phyloP scores from a whole-genome alignment of 2,888 invertebrate species.

The Agrilus mali region DNA sequence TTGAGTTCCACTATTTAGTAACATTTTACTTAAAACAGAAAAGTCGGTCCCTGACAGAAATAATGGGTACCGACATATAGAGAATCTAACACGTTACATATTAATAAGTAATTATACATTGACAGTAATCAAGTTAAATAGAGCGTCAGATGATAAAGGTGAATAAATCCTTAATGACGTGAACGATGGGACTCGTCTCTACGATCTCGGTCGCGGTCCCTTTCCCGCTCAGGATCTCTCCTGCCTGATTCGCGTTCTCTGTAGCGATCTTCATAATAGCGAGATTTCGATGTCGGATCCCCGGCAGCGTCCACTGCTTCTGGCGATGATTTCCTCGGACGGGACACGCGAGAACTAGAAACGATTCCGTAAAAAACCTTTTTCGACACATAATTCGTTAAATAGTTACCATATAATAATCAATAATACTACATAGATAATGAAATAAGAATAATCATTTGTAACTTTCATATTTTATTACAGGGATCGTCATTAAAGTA shows the following conservation, averaged over 20 bases:
- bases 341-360: constrained; percentile 21
- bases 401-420: not conserved
- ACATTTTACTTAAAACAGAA: no score
- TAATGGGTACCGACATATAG: not conserved
- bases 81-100: constrained; percentile 2
- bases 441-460: no score
- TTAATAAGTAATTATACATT: no score
- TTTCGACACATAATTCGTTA: no score
- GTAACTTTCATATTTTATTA: no score
- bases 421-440: not conserved
- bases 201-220: constrained; percentile 52
- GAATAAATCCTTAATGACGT: constrained; percentile 40
- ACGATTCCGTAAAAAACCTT: no score
- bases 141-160: no score
- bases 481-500: no score
- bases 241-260: constrained; percentile 50
- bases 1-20: no score
- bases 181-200: constrained; percentile 59
- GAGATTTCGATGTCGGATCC: constrained; percentile 40
- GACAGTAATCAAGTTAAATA: constrained; percentile 14
- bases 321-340: constrained; percentile 49
- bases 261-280: constrained; percentile 83
- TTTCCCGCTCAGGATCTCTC: constrained; percentile 45
- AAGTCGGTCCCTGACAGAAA: no score
- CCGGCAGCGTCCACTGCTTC: constrained; percentile 39